phyloP scores from a whole-genome alignment of 2,113 vertebrate species.

The Setophaga petechia region DNA sequence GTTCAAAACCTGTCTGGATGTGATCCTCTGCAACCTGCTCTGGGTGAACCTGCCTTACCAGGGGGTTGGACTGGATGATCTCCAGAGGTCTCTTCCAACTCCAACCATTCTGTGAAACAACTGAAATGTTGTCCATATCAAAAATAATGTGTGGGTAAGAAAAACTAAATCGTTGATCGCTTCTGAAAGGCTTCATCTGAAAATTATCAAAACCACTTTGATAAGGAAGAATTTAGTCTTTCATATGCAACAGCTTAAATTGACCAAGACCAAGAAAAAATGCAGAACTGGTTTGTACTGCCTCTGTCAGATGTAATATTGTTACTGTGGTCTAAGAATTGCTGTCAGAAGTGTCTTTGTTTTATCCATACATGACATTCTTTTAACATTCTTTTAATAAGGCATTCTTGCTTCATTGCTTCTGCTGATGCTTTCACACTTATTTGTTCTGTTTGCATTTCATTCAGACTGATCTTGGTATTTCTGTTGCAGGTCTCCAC shows the following conservation, averaged over 20 bases:
- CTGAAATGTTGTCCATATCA: background rate
- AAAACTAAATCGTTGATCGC: background rate
- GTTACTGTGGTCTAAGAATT: background rate
- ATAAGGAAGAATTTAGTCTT: background rate
- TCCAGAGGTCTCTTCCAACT: background rate
- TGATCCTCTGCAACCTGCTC: constrained; percentile 9
- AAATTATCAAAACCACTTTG: background rate
- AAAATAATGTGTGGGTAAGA: background rate
- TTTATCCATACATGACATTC: background rate
- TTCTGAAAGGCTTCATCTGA: background rate
- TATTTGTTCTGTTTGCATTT: background rate
- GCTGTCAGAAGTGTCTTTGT: background rate
- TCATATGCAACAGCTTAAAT: background rate
- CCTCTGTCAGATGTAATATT: background rate
- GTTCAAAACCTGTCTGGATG: background rate
- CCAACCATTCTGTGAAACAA: background rate
- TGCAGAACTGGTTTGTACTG: background rate
- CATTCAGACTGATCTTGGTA: background rate
- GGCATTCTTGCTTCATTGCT: background rate
- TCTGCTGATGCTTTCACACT: background rate
- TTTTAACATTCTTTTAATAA: background rate
- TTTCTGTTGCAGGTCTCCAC: background rate
- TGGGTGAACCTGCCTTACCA: background rate
- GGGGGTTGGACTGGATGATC: background rate
- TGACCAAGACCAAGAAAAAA: background rate